A percentile compares a stretch with the other conserved stretches of the same genome.
Evolutionary conservation across 2,113 vertebrate species (phyloP).

Genomic region (Lophotis ruficrista): DNA sequence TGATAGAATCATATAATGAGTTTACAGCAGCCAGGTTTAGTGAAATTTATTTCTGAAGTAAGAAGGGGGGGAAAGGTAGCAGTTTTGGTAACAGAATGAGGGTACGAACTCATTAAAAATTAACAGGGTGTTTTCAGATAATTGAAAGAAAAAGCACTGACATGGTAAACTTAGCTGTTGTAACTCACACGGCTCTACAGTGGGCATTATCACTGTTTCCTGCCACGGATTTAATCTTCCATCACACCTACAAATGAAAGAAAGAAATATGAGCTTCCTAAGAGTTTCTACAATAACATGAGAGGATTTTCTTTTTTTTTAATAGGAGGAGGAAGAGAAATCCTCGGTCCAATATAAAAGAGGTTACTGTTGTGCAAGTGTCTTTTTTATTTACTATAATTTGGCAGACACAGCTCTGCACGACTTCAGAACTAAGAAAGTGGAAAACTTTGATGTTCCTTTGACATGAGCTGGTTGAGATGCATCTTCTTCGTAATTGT

Average conservation of each 20-base stretch:
- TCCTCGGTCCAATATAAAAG: not conserved
- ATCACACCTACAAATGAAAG: slow-evolving; percentile 3
- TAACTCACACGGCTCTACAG: not conserved
- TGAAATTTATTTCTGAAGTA: slow-evolving; percentile 45
- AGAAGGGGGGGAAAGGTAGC: not conserved
- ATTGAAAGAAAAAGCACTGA: slow-evolving; percentile 5
- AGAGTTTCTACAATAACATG: slow-evolving; percentile 36
- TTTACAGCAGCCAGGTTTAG: slow-evolving; percentile 44
- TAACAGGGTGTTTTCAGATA: slow-evolving; percentile 56
- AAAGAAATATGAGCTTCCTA: not conserved
- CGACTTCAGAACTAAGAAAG: slow-evolving; percentile 32
- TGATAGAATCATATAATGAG: slow-evolving; percentile 25
- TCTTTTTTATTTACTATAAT: slow-evolving; percentile 36
- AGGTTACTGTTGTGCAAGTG: not conserved
- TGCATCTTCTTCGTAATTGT: not conserved
- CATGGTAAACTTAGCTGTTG: not conserved
- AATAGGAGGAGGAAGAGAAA: not conserved
- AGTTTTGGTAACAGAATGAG: slow-evolving; percentile 13
- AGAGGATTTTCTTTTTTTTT: not conserved
- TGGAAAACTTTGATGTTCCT: slow-evolving; percentile 22
- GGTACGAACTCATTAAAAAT: slow-evolving; percentile 43
- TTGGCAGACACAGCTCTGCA: slow-evolving; percentile 26
- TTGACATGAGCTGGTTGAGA: not conserved
- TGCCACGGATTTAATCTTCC: slow-evolving; percentile 3
- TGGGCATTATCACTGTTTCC: slow-evolving; percentile 25